phyloP scores from a whole-genome alignment of 2,888 invertebrate genomes.

The Barypeithes pellucidus region DNA sequence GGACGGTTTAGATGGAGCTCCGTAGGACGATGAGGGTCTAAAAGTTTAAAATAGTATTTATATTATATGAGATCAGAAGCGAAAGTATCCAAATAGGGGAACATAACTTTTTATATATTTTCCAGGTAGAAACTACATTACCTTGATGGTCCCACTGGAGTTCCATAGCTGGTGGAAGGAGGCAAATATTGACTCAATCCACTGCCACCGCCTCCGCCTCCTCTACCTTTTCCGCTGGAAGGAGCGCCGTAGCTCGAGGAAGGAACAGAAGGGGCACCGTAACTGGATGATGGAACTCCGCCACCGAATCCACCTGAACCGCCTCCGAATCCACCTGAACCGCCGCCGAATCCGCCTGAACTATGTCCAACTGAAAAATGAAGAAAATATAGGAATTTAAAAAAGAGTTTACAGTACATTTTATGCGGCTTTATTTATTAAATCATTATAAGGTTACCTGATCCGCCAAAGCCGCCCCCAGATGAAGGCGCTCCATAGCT shows the following conservation, averaged over 20 bases:
- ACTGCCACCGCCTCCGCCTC: constrained; percentile 53
- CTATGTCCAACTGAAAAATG: constrained; percentile 3
- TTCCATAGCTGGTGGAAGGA: constrained; percentile 65
- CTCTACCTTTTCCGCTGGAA: constrained; percentile 61
- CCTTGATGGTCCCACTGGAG: constrained; percentile 68
- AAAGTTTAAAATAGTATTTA: constrained; percentile 63
- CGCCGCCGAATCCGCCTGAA: constrained; percentile 33
- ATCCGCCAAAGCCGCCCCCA: constrained; percentile 60
- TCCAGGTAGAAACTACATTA: constrained; percentile 60
- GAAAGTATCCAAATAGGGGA: too few species aligned
- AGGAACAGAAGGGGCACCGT: constrained; percentile 62
- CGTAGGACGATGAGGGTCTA: constrained; percentile 57
- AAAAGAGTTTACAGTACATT: background rate
- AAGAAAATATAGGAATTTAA: background rate
- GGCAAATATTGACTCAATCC: constrained; percentile 57
- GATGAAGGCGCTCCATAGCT: constrained; percentile 66
- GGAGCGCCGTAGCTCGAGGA: constrained; percentile 70
- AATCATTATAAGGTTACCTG: constrained; percentile 44
- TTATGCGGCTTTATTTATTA: background rate
- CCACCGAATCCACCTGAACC: constrained; percentile 45
- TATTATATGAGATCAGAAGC: too few species aligned
- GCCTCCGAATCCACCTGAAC: constrained; percentile 36
- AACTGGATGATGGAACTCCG: constrained; percentile 57
- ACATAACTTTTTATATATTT: too few species aligned
- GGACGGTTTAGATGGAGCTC: constrained; percentile 61